A percentile compares a stretch with the other conserved stretches of the same genome.
phyloP scores from a whole-genome alignment of 2,888 invertebrate genomes.

The Pharmacophagus antenor region DNA sequence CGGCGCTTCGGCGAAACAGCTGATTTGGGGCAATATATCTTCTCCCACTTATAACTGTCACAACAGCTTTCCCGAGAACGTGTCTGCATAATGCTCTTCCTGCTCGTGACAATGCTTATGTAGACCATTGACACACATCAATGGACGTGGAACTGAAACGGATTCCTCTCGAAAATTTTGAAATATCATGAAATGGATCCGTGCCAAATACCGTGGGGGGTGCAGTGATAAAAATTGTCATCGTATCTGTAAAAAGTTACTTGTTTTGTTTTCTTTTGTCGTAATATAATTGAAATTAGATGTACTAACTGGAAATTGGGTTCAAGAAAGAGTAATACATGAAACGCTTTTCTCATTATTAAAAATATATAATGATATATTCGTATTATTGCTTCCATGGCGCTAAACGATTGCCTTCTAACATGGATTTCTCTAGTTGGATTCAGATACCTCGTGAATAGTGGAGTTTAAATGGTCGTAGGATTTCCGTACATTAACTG shows the following conservation, averaged over 20 bases:
- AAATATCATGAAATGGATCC: conserved; percentile 12
- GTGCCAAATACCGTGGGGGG: neutral
- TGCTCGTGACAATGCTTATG: conserved; percentile 25
- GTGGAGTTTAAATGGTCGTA: too few species aligned
- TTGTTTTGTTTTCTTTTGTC: neutral
- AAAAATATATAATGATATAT: too few species aligned
- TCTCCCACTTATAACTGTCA: conserved; percentile 36
- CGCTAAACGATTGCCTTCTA: too few species aligned
- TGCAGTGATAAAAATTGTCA: neutral
- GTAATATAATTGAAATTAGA: neutral
- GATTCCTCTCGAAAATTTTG: conserved; percentile 1
- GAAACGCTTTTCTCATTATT: too few species aligned
- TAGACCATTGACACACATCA: conserved; percentile 31
- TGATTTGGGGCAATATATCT: conserved; percentile 34
- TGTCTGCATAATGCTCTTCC: conserved; percentile 35
- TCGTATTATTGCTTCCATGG: too few species aligned
- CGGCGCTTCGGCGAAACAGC: conserved; percentile 34
- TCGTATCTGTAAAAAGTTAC: neutral
- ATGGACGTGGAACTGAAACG: conserved; percentile 14
- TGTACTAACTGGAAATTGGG: too few species aligned
- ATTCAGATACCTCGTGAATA: too few species aligned
- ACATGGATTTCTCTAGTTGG: too few species aligned
- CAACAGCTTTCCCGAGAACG: conserved; percentile 40
- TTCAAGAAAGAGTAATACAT: too few species aligned
- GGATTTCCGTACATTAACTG: too few species aligned